Percentiles rank a stretch among this genome's conserved stretches.
Conservation (phyloP, 2,113 vertebrate genomes). For the Campylomormyrus tamandua region DNA sequence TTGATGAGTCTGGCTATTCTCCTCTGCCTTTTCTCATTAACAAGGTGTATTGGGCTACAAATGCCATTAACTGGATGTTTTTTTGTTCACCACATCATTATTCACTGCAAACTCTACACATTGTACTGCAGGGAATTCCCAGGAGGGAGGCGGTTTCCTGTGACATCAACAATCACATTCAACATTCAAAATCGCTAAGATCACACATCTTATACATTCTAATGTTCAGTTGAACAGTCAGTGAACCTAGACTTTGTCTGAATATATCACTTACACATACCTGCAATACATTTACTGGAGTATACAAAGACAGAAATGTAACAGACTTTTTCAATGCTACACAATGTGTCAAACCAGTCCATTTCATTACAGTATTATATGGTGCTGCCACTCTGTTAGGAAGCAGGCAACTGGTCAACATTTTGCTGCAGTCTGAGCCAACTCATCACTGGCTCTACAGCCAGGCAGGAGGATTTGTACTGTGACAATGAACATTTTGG, state of each 20-base stretch:
- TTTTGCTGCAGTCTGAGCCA: background rate
- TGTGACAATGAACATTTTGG: background rate
- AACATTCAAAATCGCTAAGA: background rate
- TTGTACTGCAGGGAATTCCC: background rate
- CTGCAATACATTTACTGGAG: background rate
- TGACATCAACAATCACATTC: background rate
- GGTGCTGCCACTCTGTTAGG: background rate
- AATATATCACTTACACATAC: background rate
- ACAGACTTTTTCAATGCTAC: background rate
- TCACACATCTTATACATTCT: background rate
- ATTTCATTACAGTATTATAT: background rate
- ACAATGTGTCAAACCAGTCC: background rate
- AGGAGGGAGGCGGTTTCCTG: background rate
- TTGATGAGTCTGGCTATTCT: background rate
- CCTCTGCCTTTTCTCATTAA: background rate
- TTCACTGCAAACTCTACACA: background rate
- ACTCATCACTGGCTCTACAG: background rate
- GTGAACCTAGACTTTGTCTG: background rate
- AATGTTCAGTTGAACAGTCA: background rate
- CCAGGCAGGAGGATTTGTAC: background rate
- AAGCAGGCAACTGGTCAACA: background rate
- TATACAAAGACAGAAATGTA: background rate
- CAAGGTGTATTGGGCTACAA: background rate
- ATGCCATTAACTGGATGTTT: background rate
- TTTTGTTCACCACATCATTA: background rate